Evolutionary conservation across 1,140 invertebrate genomes (phyloP).

Genomic region (Pseudomyrmex concolor): DNA sequence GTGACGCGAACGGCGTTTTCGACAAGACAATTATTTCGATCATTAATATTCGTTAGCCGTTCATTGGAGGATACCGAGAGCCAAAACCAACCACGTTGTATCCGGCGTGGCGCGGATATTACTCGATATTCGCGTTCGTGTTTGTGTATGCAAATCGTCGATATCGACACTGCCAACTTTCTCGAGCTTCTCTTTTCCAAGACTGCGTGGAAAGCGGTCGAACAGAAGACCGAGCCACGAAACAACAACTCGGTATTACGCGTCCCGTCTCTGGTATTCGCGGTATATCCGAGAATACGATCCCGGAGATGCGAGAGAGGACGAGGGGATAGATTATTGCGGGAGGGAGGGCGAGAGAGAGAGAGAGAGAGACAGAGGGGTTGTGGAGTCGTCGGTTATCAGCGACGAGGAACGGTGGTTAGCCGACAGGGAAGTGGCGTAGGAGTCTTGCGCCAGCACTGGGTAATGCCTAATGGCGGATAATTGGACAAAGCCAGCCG

Average conservation of each 20-base stretch:
- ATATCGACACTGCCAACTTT: conserved; percentile 50
- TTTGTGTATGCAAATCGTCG: conserved; percentile 61
- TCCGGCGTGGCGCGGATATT: conserved; percentile 31
- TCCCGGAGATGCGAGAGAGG: not conserved
- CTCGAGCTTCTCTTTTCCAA: conserved; percentile 43
- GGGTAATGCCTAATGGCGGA: conserved; percentile 74
- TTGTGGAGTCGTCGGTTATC: not conserved
- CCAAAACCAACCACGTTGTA: conserved; percentile 34
- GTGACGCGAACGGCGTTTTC: conserved; percentile 42
- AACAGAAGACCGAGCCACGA: conserved; percentile 38
- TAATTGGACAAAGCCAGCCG: conserved; percentile 80
- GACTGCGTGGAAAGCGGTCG: conserved; percentile 41
- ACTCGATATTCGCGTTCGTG: conserved; percentile 57
- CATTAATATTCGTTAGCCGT: conserved; percentile 51
- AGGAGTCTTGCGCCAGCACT: conserved; percentile 70
- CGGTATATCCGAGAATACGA: conserved; percentile 22
- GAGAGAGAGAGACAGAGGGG: not conserved
- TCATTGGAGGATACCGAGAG: conserved; percentile 10
- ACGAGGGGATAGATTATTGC: conserved; percentile 3
- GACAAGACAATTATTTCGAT: conserved; percentile 50
- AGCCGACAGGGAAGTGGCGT: conserved; percentile 66
- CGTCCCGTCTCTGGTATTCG: conserved; percentile 28
- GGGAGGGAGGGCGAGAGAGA: not conserved
- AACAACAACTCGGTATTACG: conserved; percentile 46
- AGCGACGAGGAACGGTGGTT: conserved; percentile 62